phyloP scores from a whole-genome alignment of 1,140 invertebrate species.

The Penaeus japonicus region DNA sequence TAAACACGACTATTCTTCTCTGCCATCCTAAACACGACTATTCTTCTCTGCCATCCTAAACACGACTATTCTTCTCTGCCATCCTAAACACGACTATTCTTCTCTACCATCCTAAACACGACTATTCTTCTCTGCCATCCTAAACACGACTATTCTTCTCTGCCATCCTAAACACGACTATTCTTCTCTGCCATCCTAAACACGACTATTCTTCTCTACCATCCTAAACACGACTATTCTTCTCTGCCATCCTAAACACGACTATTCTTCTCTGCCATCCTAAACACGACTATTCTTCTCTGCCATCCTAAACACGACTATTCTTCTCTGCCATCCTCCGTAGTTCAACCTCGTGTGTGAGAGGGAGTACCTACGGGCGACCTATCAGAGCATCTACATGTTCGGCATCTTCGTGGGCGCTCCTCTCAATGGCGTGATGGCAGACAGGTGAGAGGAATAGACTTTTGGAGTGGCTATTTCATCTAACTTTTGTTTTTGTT shows the following conservation, averaged over 20 bases:
- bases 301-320: too few species aligned
- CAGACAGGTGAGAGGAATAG: not conserved
- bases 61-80: rapidly evolving
- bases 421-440: not conserved
- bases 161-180: too few species aligned
- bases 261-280: rapidly evolving
- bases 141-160: too few species aligned
- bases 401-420: not conserved
- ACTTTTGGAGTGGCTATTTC: too few species aligned
- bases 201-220: rapidly evolving
- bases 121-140: rapidly evolving
- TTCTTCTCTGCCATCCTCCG: not conserved
- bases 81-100: rapidly evolving
- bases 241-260: too few species aligned
- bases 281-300: too few species aligned
- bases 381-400: not conserved
- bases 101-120: too few species aligned
- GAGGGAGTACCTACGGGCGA: not conserved
- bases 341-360: not conserved
- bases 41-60: too few species aligned
- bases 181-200: too few species aligned
- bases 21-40: too few species aligned
- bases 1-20: too few species aligned
- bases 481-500: too few species aligned
- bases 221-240: rapidly evolving